Conservation (phyloP, 1,140 invertebrate species). For the Telenomus remus region DNA sequence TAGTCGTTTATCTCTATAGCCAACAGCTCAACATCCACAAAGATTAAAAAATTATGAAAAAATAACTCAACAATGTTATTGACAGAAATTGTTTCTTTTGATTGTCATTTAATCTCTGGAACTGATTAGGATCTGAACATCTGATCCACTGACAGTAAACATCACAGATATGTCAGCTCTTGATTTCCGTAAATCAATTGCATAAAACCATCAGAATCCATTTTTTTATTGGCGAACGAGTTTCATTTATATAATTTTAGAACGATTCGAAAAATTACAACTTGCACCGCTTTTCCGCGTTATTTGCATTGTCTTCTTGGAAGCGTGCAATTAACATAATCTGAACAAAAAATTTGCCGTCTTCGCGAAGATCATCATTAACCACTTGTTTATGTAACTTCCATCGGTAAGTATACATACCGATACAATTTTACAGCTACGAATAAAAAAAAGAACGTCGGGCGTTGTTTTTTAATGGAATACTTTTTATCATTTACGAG, state of each 20-base stretch:
- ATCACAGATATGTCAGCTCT: constrained; percentile 13
- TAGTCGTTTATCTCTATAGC: no score
- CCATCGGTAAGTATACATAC: no score
- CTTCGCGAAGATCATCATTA: background rate
- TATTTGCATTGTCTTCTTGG: constrained; percentile 13
- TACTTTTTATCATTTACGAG: no score
- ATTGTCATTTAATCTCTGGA: background rate
- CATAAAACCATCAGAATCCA: constrained; percentile 8
- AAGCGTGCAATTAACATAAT: constrained; percentile 27
- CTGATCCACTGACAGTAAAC: constrained; percentile 19
- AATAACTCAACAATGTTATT: no score
- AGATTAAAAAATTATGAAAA: no score
- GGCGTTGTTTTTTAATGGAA: no score
- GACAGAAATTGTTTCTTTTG: background rate
- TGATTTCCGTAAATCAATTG: constrained; percentile 41
- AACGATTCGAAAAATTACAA: constrained; percentile 19
- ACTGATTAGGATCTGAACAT: constrained; percentile 32
- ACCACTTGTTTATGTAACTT: no score
- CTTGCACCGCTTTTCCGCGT: constrained; percentile 12
- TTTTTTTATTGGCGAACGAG: constrained; percentile 28
- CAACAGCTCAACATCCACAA: no score
- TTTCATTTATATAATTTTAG: constrained; percentile 43
- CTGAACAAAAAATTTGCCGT: constrained; percentile 10
- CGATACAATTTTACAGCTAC: no score
- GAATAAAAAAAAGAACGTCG: no score